These are phyloP conservation scores for Exocentrus adspersus DNA, from an alignment of 2,888 invertebrate species.

Conservation along the genomic window DNA sequence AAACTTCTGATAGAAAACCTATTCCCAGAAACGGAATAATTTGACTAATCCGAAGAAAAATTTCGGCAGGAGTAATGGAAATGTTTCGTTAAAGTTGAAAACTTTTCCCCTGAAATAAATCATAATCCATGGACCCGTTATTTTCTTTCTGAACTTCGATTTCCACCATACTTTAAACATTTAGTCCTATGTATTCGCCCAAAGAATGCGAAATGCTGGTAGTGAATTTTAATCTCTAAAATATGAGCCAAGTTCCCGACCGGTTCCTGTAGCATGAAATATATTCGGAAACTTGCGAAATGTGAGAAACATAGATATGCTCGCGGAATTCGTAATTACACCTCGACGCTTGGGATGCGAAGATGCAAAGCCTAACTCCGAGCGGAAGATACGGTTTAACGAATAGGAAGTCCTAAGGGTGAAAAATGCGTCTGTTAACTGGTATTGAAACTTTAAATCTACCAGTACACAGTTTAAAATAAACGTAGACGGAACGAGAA, in stretches of 20 bases:
- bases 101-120: constrained; percentile 17
- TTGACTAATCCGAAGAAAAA: constrained; percentile 19
- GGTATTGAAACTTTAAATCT: too few species aligned
- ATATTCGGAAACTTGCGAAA: constrained; percentile 32
- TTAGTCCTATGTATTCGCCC: neutral
- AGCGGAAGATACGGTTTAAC: neutral
- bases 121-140: constrained; percentile 24
- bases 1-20: too few species aligned
- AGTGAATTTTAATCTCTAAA: constrained; percentile 27
- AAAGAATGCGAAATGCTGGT: constrained; percentile 10
- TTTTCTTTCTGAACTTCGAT: constrained; percentile 19
- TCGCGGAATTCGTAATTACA: constrained; percentile 31
- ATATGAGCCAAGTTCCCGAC: constrained; percentile 18
- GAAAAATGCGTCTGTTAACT: too few species aligned
- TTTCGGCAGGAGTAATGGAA: constrained; percentile 12
- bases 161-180: constrained; percentile 19
- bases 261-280: constrained; percentile 19
- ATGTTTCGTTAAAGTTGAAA: constrained; percentile 5
- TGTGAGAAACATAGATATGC: constrained; percentile 34
- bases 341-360: neutral
- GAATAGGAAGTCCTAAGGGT: too few species aligned
- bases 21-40: constrained; percentile 1
- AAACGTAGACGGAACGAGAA: too few species aligned
- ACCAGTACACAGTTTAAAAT: too few species aligned
- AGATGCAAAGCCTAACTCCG: constrained; percentile 10